Evolutionary conservation across 2,888 invertebrate genomes (phyloP), one percentile per base, ranked within the genome.

Genomic region (Trachelus iudaicus): DNA sequence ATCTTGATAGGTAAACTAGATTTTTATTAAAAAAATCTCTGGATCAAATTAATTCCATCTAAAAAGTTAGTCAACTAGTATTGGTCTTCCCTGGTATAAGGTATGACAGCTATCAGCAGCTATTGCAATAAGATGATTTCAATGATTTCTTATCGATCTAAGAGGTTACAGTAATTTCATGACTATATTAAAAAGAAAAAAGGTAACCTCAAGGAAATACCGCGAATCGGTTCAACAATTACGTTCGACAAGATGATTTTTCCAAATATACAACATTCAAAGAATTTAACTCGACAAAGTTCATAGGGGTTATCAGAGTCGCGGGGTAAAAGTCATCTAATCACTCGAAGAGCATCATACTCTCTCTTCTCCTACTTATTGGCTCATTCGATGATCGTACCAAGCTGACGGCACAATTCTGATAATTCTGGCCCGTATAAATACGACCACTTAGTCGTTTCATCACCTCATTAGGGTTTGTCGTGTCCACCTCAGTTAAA

Each of bases 271-370:
- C 33, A 73, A 37, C 71, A 77, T 71, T 76, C 79, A 76, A 78
- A 79, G 35, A 35, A 79, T 81, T 84, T 76, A 83, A 75, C 82
- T 77, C 33, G 13, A 74, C 73, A 76, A 76, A 77, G 87, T 85
- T 86, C 85, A 86, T 35, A 73, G 71, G 82, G 90, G 89, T 90
- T 89, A 89, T 89, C 90, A 34, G 56, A 11, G 75, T 30, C 37
- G 76, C 83, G 83, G 87, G 86, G 83, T 86, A 88, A 89, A 89
- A 88, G 89, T 89, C 88, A 87, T 85, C 84, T 84, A 82, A 85
- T 84, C 83, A 69, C 77, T 79, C 79, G 75, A 73, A 75, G 73
- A 76, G 73, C 79, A 80, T 79, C 78, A 80, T 78, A 76, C 76
- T 80, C 78, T 69, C 77, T 77, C 75, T 37, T 74, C 77, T 82